A percentile compares a stretch with the other conserved stretches of the same genome.
Evolutionary conservation across 2,113 vertebrate species (phyloP).

Genomic region (Rhinopomastus cyanomelas): DNA sequence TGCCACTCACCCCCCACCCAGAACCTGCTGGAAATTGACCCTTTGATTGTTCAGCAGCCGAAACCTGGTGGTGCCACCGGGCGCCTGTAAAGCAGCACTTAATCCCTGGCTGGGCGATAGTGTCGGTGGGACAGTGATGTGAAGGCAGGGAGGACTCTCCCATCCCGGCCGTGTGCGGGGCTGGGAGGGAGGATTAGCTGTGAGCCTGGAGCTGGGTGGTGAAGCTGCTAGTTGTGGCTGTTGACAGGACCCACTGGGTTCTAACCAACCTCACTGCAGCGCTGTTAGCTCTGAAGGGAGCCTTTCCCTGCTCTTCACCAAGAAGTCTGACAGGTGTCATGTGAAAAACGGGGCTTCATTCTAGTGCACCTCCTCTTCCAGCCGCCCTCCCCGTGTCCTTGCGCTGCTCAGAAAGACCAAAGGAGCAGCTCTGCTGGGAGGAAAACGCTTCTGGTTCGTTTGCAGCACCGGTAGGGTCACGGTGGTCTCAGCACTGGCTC

Average conservation of each 20-base stretch:
- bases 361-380: slow-evolving; percentile 49
- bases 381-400: slow-evolving; percentile 4
- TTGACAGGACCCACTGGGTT: slow-evolving; percentile 55
- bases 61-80: slow-evolving; percentile 1
- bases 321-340: slow-evolving; percentile 72
- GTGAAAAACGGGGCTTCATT: slow-evolving; percentile 68
- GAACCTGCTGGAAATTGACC: background rate
- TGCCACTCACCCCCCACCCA: background rate
- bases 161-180: background rate
- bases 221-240: slow-evolving; percentile 68
- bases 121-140: slow-evolving; percentile 6
- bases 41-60: slow-evolving; percentile 13
- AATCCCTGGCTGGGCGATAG: slow-evolving; percentile 7
- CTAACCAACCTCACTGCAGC: slow-evolving; percentile 55
- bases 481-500: background rate
- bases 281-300: slow-evolving; percentile 68
- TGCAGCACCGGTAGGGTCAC: slow-evolving; percentile 8
- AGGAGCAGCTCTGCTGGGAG: slow-evolving; percentile 44
- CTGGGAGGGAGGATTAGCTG: background rate
- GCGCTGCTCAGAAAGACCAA: slow-evolving; percentile 47
- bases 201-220: background rate
- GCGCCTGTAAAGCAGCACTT: background rate
- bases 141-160: background rate
- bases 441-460: slow-evolving; percentile 33
- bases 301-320: slow-evolving; percentile 55